These are phyloP conservation scores for Ophion costatus DNA, from an alignment of 2,888 invertebrate species.

Conservation along the genomic window DNA sequence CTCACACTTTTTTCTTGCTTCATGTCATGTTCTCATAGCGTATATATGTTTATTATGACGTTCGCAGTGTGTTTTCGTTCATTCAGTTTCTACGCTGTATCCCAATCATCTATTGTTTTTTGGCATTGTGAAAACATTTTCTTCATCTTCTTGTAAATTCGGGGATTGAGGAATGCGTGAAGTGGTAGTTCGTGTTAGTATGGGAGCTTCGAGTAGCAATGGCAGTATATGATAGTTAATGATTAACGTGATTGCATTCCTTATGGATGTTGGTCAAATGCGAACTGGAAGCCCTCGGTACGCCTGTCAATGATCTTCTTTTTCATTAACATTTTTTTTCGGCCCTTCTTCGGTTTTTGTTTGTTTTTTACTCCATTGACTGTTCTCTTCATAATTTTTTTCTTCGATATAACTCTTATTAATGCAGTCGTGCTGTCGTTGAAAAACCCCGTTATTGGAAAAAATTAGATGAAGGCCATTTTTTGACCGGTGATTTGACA, in stretches of 20 bases:
- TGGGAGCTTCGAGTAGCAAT: constrained; percentile 48
- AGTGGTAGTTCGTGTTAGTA: constrained; percentile 52
- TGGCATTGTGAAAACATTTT: constrained; percentile 21
- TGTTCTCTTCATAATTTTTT: not conserved
- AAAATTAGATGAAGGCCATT: no score
- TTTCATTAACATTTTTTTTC: constrained; percentile 13
- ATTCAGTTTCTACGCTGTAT: constrained; percentile 29
- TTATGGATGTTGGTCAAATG: constrained; percentile 62
- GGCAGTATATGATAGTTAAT: constrained; percentile 46
- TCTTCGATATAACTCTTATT: constrained; percentile 45
- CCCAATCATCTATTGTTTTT: constrained; percentile 45
- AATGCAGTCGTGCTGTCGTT: no score
- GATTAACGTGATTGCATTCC: constrained; percentile 59
- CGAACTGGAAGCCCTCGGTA: constrained; percentile 56
- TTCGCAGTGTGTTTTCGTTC: constrained; percentile 33
- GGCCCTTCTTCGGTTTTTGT: constrained; percentile 14
- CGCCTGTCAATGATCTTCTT: constrained; percentile 47
- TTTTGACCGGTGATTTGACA: no score
- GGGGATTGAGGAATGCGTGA: constrained; percentile 15
- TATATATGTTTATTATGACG: constrained; percentile 52
- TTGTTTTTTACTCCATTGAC: not conserved
- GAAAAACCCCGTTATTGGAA: no score
- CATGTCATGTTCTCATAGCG: constrained; percentile 41
- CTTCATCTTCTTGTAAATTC: constrained; percentile 19
- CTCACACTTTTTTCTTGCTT: constrained; percentile 17